Evolutionary conservation across 2,888 invertebrate species (phyloP), one percentile per base, ranked within the genome.

Genomic region (Heteropelma amictum): DNA sequence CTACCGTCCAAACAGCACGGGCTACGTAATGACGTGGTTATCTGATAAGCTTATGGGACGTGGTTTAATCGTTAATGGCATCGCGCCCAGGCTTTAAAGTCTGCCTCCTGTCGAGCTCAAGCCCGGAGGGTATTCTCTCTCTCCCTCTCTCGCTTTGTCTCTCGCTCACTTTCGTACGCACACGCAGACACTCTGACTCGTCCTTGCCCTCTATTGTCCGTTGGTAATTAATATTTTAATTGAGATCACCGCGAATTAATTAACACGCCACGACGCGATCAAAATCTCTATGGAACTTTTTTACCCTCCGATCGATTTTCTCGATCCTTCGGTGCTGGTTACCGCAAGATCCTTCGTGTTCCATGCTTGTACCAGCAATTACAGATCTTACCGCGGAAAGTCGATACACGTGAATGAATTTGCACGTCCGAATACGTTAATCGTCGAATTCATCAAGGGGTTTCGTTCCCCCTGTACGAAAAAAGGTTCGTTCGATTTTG

Each of bases 151-250:
- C 67, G 60, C 77, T 70, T 35, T 64, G 60, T 63, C 54, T 58
- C 65, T 51, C 47, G 33, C 21, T 64, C 47, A 35, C 76, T 76
- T 76, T 77, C 77, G 75, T 72, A 35, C 21, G n/a, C n/a, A n/a
- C n/a, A n/a, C n/a, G n/a, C n/a, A n/a, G n/a, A n/a, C n/a, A n/a
- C n/a, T n/a, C n/a, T n/a, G n/a, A n/a, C n/a, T n/a, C n/a, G n/a
- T n/a, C n/a, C n/a, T n/a, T n/a, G n/a, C 72, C 67, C 80, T 82
- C 82, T 84, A 86, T 86, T 84, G 87, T 87, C 81, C 80, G 80
- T 69, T 68, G 80, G 76, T 78, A 84, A 87, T 88, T 88, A 88
- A 88, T 88, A 88, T 87, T 88, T 87, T 87, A 87, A 88, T 88
- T 84, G 84, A 84, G 86, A 87, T 86, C 82, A 84, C 83, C 80